A percentile compares a stretch with the other conserved stretches of the same genome.
These are phyloP conservation scores for Hippasteria phrygiana DNA, from an alignment of 53 echinoderm and acorn worm species.

Conservation along the genomic window DNA sequence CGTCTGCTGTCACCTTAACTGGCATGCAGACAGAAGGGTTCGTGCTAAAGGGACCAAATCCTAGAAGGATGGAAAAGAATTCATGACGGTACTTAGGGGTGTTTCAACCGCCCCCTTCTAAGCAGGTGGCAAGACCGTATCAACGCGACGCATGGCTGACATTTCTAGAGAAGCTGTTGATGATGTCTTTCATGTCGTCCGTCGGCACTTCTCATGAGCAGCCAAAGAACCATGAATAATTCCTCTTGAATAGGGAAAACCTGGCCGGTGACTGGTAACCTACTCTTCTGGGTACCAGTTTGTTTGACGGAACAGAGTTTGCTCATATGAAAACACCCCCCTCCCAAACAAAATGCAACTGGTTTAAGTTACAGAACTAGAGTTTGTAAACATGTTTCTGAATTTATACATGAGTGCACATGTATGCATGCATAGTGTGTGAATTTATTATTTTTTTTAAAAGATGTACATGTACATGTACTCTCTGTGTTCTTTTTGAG, in stretches of 20 bases:
- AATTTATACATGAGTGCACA: too few species aligned
- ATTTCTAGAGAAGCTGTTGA: neutral
- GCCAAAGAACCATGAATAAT: constrained; percentile 52
- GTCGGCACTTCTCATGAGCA: constrained; percentile 24
- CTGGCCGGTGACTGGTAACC: neutral
- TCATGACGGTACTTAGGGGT: neutral
- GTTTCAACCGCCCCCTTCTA: neutral
- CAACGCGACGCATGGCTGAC: constrained; percentile 14
- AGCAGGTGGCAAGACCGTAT: constrained; percentile 16
- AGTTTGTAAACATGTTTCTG: too few species aligned
- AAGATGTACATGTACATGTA: too few species aligned
- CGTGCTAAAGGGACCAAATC: neutral
- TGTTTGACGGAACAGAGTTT: neutral
- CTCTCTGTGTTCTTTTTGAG: too few species aligned
- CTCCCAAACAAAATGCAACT: too few species aligned
- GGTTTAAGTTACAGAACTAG: too few species aligned
- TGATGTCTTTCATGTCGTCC: constrained; percentile 24
- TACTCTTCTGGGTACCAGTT: neutral
- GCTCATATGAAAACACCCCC: neutral
- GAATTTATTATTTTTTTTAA: too few species aligned
- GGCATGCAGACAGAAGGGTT: too few species aligned
- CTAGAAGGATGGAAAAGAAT: neutral
- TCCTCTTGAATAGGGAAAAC: constrained; percentile 2
- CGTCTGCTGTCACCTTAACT: too few species aligned
- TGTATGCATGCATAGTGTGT: too few species aligned